These are phyloP conservation scores for Dendrocincla tyrannina DNA, from an alignment of 2,797 vertebrate species.

Conservation along the genomic window DNA sequence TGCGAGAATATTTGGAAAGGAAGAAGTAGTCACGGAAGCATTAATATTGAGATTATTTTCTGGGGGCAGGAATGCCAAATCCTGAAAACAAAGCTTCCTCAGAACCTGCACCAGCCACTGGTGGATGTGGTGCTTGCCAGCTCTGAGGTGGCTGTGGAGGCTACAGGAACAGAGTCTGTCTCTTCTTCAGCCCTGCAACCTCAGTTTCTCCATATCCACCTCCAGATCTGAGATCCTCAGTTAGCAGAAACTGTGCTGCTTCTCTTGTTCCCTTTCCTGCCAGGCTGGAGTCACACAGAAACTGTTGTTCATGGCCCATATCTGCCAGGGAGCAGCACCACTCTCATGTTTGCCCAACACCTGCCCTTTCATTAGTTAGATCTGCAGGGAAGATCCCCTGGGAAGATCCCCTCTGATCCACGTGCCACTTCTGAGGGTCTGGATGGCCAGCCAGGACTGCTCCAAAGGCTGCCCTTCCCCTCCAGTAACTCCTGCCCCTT, in stretches of 20 bases:
- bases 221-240: background rate
- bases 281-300: background rate
- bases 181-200: background rate
- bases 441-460: background rate
- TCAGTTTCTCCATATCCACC: background rate
- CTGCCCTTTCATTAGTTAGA: background rate
- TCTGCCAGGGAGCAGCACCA: background rate
- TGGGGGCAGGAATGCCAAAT: background rate
- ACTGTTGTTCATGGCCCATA: background rate
- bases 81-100: conserved; percentile 13
- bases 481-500: background rate
- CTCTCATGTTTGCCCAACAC: background rate
- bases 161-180: background rate
- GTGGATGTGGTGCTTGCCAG: background rate
- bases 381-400: background rate
- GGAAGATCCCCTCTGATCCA: background rate
- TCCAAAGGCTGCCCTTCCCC: background rate
- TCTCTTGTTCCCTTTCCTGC: background rate
- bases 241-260: background rate
- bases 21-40: background rate
- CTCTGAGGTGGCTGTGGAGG: background rate
- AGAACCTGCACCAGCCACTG: background rate
- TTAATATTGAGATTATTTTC: conserved; percentile 41
- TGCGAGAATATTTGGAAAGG: conserved; percentile 22
- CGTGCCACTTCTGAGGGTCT: background rate